Percentiles rank a stretch among this genome's conserved stretches.
Conservation (phyloP, 2,797 vertebrate species). For the Crypturellus tataupa region DNA sequence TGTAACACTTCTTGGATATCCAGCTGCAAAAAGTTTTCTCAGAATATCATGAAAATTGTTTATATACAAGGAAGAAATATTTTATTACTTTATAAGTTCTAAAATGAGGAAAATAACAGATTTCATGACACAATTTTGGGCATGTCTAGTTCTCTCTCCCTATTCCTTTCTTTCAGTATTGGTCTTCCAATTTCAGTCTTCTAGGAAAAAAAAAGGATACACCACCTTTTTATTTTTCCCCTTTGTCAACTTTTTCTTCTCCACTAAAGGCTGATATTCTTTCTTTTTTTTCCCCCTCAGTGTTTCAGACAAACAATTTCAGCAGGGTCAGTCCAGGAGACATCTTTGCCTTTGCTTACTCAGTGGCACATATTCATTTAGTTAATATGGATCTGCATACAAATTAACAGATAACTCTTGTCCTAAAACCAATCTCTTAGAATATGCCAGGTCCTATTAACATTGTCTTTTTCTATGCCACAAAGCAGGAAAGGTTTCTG, state of each 20-base stretch:
- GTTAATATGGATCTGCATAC: neutral
- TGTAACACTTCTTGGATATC: neutral
- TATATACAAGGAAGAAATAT: neutral
- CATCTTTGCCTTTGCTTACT: neutral
- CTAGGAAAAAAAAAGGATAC: neutral
- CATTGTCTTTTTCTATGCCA: neutral
- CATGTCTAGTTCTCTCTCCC: neutral
- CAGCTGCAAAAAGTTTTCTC: neutral
- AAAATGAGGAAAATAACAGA: neutral
- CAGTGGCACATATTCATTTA: neutral
- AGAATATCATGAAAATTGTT: neutral
- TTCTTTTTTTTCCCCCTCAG: neutral
- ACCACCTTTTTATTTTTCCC: fast-evolving
- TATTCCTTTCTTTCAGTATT: neutral
- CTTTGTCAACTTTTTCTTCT: neutral
- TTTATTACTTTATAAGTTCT: neutral
- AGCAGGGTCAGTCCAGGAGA: neutral
- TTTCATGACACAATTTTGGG: neutral
- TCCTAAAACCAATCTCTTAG: neutral
- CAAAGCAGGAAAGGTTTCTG: neutral
- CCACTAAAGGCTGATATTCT: neutral
- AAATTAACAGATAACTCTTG: neutral
- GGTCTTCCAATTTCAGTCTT: neutral
- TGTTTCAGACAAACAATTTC: neutral
- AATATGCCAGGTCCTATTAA: neutral